Evolutionary conservation across 2,888 invertebrate species (phyloP), one percentile per base, ranked within the genome.

Genomic region (Parascotia fuliginaria): DNA sequence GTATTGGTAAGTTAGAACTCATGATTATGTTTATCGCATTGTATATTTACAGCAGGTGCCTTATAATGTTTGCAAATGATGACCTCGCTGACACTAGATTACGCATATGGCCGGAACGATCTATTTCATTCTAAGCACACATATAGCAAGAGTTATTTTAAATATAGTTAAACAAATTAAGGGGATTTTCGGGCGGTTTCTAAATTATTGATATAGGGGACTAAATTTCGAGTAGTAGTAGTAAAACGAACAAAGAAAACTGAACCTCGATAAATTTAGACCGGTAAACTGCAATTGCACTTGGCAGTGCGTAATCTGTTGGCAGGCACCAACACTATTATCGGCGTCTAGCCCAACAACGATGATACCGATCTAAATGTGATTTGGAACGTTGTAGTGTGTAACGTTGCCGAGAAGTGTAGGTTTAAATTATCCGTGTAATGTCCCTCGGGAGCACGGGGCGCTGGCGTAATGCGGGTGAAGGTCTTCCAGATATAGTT

Each of bases 1-100:
- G 95, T 98, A 57, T 96, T 96, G 89, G 96, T 96, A 70, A 83
- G 85, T 75, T 43, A 56, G n/a, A n/a, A 52, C 22, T 42, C 46
- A 56, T 58, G 65, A 62, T 48, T 61, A n/a, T 60, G 54, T 57
- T 55, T 34, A 43, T 40, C 39, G 32, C 40, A 63, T 61, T 59
- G 40, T 50, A 52, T 60, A 67, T 64, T 57, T 53, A 45, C 36
- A 14, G 16, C 55, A 44, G 42, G 48, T 42, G 52, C 36, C 15
- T 42, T 42, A 37, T 31, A 47, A 60, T 63, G 59, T 55, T 70
- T 65, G 67, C 66, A 56, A 77, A 68, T 65, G 42, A 49, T 61
- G 75, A 68, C 77, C 73, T 77, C 68, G 66, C 36, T 53, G 42
- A 40, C 38, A 42, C 54, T 50, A 51, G 62, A 65, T 71, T 63